These are phyloP conservation scores for Cartodere bifasciata DNA, from an alignment of 2,888 invertebrate genomes.

Conservation along the genomic window DNA sequence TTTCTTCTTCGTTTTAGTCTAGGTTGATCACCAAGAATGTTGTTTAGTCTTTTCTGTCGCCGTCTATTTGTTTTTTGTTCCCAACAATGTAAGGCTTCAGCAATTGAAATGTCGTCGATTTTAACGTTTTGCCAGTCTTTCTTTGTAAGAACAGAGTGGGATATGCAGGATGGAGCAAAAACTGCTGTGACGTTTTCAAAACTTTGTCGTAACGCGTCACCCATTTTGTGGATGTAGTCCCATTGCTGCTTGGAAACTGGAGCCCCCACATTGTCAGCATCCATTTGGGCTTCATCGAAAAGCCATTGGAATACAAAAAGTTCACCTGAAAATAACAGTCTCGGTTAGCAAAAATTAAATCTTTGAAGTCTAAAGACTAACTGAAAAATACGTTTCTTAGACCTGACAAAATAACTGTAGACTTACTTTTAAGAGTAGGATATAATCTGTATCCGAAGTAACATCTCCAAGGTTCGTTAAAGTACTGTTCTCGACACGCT, in stretches of 20 bases:
- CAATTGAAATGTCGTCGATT: conserved; percentile 65
- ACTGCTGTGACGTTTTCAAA: conserved; percentile 76
- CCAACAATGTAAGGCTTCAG: conserved; percentile 82
- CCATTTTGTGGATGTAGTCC: conserved; percentile 87
- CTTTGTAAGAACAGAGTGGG: conserved; percentile 79
- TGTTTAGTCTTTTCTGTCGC: conserved; percentile 21
- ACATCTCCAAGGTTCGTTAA: conserved; percentile 74
- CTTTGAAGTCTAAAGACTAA: too few species aligned
- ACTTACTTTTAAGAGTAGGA: conserved; percentile 65
- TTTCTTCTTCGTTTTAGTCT: conserved; percentile 12
- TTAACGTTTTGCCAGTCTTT: conserved; percentile 78
- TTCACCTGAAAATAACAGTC: conserved; percentile 52
- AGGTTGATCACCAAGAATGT: conserved; percentile 13
- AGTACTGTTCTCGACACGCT: conserved; percentile 57
- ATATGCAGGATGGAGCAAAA: conserved; percentile 88
- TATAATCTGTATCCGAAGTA: conserved; percentile 86
- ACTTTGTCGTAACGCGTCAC: conserved; percentile 69
- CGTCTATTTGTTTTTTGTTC: conserved; percentile 44
- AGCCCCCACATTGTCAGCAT: conserved; percentile 81
- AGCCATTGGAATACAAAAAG: conserved; percentile 91
- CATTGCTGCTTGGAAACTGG: conserved; percentile 83
- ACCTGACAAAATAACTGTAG: too few species aligned
- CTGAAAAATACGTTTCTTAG: too few species aligned
- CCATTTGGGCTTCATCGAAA: conserved; percentile 90
- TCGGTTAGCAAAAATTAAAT: too few species aligned